Base-by-base conservation (phyloP, 2,888 invertebrate genomes). In the Dasysyrphus tricinctus region DNA sequence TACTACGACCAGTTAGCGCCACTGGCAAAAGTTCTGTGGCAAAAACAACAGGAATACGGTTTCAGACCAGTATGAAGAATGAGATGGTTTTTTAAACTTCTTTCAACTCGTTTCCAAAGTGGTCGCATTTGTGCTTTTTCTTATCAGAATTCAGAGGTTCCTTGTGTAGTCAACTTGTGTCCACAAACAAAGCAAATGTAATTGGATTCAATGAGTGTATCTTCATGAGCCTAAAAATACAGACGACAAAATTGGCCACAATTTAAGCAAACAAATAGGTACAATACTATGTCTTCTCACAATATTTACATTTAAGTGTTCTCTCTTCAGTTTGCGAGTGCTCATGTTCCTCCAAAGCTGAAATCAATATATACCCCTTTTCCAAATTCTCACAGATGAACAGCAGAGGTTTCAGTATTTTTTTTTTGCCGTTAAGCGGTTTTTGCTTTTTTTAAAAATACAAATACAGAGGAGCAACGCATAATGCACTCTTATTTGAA, bases 1-100 rank as follows among this genome's bases (percentile, higher is more conserved):
- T 93, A 83, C 91, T 92, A 12, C 93, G 90, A n/a, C 75, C 92
- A 93, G 88, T 93, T 93, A 14, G 93, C 91, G 16, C 93, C 93
- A 73, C 92, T 92, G 1, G 93, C 90, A 80, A 93, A 93, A 3
- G 91, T 90, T 74, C 90, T 91, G 7, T 90, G 91, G 78, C 93
- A 93, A 77, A 93, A 93, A 51, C 91, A 91, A 56, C 93, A 93
- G 14, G 90, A 90, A 51, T 93, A 93, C 0, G 93, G 93, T 32
- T 92, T 88, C 19, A 93, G 88, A 0, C 93, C n/a, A n/a, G n/a
- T n/a, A n/a, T n/a, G n/a, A n/a, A n/a, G n/a, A n/a, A n/a, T n/a
- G n/a, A n/a, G n/a, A 88, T 93, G 93, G 72, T 92, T 90, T 83
- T 93, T 92, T 0, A 92, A 87, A 0, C 90, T 3, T 93, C 90